A percentile compares a stretch with the other conserved stretches of the same genome.
Conservation (phyloP, 2,888 invertebrate genomes). For the Spatulosminthurus flaviceps region DNA sequence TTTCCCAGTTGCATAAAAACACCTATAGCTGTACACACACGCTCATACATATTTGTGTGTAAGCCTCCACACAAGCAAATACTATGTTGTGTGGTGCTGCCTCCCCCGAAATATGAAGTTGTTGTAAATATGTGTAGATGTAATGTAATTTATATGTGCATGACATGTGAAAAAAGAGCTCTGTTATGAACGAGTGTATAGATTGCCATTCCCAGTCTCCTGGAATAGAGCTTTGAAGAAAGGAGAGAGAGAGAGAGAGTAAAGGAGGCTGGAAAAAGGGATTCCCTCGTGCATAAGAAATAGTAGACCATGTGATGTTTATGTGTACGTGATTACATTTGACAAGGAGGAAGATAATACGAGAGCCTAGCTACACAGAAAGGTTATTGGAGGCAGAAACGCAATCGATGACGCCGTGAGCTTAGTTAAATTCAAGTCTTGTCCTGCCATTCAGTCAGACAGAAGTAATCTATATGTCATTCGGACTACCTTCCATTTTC, state of each 20-base stretch:
- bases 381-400: conserved; percentile 42
- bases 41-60: no score
- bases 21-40: no score
- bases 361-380: conserved; percentile 1
- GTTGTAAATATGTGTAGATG: no score
- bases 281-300: conserved; percentile 22
- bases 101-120: no score
- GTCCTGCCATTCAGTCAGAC: conserved; percentile 50
- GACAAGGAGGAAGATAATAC: conserved; percentile 33
- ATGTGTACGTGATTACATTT: conserved; percentile 26
- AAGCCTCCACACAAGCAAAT: no score
- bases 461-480: conserved; percentile 52
- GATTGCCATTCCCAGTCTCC: no score
- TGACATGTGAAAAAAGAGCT: no score
- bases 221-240: not conserved
- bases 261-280: conserved; percentile 26
- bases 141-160: no score
- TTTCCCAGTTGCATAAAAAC: no score
- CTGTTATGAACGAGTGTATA: no score
- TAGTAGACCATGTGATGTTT: conserved; percentile 7
- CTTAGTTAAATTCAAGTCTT: conserved; percentile 54
- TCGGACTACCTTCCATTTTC: conserved; percentile 35
- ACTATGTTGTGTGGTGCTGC: no score
- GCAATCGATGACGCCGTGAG: conserved; percentile 53
- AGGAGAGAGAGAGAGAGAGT: conserved; percentile 40